Base-by-base conservation (phyloP, 2,113 vertebrate species). In the Anser brachyrhynchus region DNA sequence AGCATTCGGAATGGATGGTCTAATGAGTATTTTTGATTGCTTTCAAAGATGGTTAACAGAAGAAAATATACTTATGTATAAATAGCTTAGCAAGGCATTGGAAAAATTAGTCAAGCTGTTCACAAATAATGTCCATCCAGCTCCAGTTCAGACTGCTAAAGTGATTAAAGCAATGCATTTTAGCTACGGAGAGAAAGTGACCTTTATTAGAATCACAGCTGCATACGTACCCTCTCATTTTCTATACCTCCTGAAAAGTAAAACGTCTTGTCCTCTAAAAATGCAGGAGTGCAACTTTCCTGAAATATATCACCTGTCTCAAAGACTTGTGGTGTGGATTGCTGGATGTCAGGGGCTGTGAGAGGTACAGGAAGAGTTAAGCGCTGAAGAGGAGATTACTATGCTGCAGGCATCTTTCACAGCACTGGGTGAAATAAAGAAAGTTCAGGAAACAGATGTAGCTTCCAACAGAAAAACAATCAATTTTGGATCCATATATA, bases 401-500 rank as follows among this genome's bases (percentile, higher is more conserved):
- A 13, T 84, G 65, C 83, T 90, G 49, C 71, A 89, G 61, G 83
- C 70, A 76, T 90, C 92, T 87, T 20, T 84, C 54, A 11, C 65
- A 64, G 73, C 35, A 39, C 43, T 87, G 33, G 51, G 21, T 69
- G 61, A 95, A 90, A 58, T 86, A 75, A 71, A 93, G 7, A 25
- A 94, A 93, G 25, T 93, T 72, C 66, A 86, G 76, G 93, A 88
- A 93, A 78, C 31, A 77, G 79, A 90, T 52, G 41, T 64, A 89
- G 33, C 69, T 90, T 95, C 52, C 57, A 87, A 75, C 69, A 89
- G 92, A 84, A 97, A 86, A 81, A 3, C 39, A 89, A 87, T 94
- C 83, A 65, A 79, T 95, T 95, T 89, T 84, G 76, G 73, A 73
- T 96, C 90, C 88, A 37, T 92, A 76, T 69, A 69, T 87, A 92